These are phyloP conservation scores for Gastracanthus pulcherrimus DNA, from an alignment of 2,888 invertebrate genomes.

Conservation along the genomic window DNA sequence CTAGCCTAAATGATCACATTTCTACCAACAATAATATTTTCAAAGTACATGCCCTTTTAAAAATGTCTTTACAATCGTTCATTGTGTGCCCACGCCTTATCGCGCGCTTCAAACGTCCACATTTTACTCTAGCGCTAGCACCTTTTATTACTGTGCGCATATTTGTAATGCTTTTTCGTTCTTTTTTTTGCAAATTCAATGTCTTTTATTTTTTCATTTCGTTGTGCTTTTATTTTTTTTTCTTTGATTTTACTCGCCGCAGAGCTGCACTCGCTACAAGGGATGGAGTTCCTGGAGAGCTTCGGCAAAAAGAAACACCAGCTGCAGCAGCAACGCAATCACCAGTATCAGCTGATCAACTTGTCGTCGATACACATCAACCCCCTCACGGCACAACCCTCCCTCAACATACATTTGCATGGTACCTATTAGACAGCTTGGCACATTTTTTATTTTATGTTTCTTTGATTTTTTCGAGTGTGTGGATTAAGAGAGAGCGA, in stretches of 20 bases:
- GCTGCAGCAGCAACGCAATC: slow-evolving; percentile 64
- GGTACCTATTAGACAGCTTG: slow-evolving; percentile 64
- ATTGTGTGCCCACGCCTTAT: too few relatives aligned
- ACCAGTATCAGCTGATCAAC: slow-evolving; percentile 67
- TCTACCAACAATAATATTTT: too few relatives aligned
- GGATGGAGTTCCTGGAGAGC: slow-evolving; percentile 77
- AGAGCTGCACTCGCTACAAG: slow-evolving; percentile 75
- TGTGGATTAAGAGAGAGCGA: too few relatives aligned
- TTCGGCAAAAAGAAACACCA: slow-evolving; percentile 75
- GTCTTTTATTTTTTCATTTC: slow-evolving; percentile 14
- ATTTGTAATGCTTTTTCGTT: too few relatives aligned
- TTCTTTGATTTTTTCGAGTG: neutral
- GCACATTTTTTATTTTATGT: slow-evolving; percentile 13
- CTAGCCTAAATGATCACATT: too few relatives aligned
- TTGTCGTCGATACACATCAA: slow-evolving; percentile 72
- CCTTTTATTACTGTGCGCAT: too few relatives aligned
- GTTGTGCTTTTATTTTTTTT: slow-evolving; percentile 51
- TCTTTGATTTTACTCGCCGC: slow-evolving; percentile 37
- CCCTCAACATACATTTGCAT: slow-evolving; percentile 76
- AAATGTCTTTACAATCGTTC: too few relatives aligned
- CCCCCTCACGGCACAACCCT: slow-evolving; percentile 72
- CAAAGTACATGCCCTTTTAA: too few relatives aligned
- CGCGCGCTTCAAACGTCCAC: too few relatives aligned
- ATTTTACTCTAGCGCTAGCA: too few relatives aligned
- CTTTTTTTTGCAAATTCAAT: too few relatives aligned